Conservation (phyloP, 2,888 invertebrate species). For the Himalopsyche anomala region DNA sequence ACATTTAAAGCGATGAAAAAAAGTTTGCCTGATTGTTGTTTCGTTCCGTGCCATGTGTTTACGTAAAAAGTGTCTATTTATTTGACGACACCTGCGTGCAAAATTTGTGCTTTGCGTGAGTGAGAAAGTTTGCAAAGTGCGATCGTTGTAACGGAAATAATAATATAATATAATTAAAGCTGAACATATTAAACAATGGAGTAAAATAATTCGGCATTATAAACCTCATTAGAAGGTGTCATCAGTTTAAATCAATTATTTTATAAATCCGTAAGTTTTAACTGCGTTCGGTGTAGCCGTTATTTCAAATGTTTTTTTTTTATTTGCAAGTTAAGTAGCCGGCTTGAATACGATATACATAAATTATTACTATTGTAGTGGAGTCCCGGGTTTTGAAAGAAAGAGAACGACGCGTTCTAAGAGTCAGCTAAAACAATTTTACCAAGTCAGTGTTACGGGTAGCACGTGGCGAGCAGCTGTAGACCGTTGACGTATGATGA, state of each 20-base stretch:
- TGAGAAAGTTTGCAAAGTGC: neutral
- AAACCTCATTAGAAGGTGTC: too few species aligned
- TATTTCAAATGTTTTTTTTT: too few species aligned
- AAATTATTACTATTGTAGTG: too few species aligned
- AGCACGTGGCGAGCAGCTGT: slow-evolving; percentile 40
- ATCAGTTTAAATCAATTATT: too few species aligned
- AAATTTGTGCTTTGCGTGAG: slow-evolving; percentile 12
- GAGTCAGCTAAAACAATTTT: neutral
- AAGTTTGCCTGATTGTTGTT: too few species aligned
- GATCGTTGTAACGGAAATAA: neutral
- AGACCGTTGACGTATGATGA: neutral
- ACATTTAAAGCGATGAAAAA: neutral
- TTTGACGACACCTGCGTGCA: neutral
- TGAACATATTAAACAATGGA: too few species aligned
- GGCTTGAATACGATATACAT: too few species aligned
- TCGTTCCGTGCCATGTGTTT: neutral
- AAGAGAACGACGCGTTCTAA: neutral
- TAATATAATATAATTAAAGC: neutral
- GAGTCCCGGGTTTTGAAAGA: slow-evolving; percentile 3
- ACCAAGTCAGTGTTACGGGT: neutral
- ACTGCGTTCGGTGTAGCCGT: too few species aligned
- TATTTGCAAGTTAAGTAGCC: too few species aligned
- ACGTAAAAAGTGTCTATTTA: neutral
- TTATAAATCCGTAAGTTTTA: too few species aligned
- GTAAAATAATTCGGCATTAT: too few species aligned